Conservation (phyloP, 1,140 invertebrate genomes). For the Chionoecetes opilio region DNA sequence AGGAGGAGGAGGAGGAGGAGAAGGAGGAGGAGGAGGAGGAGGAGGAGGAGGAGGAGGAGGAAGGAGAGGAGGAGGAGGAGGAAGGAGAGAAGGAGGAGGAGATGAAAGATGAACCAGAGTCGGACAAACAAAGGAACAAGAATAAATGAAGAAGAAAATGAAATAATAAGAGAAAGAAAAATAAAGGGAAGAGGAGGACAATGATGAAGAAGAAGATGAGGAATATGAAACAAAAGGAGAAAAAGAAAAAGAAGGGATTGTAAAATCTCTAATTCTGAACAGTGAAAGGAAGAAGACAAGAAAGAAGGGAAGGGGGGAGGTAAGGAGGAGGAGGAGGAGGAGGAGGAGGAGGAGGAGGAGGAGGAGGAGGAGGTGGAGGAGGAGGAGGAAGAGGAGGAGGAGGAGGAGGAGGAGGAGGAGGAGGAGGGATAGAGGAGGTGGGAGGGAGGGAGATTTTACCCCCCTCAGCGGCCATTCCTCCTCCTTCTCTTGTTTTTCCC, state of each 20-base stretch:
- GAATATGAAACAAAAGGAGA: neutral
- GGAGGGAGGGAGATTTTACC: neutral
- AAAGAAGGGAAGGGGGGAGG: neutral
- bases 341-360: neutral
- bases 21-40: neutral
- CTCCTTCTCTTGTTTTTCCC: neutral
- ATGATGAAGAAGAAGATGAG: neutral
- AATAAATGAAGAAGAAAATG: neutral
- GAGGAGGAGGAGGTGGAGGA: neutral
- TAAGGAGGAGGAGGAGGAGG: neutral
- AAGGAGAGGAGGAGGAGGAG: neutral
- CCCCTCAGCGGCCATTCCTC: neutral
- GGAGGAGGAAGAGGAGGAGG: neutral
- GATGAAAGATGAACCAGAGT: neutral
- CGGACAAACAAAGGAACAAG: neutral
- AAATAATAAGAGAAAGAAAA: neutral
- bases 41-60: neutral
- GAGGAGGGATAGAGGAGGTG: conserved; percentile 6
- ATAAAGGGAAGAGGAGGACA: neutral
- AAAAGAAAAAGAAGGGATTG: neutral
- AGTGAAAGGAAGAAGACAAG: neutral
- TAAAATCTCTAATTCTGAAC: neutral
- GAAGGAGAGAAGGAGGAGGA: neutral
- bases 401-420: neutral
- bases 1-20: neutral